Conservation (phyloP, 2,113 vertebrate species). For the Muscicapa adusta region DNA sequence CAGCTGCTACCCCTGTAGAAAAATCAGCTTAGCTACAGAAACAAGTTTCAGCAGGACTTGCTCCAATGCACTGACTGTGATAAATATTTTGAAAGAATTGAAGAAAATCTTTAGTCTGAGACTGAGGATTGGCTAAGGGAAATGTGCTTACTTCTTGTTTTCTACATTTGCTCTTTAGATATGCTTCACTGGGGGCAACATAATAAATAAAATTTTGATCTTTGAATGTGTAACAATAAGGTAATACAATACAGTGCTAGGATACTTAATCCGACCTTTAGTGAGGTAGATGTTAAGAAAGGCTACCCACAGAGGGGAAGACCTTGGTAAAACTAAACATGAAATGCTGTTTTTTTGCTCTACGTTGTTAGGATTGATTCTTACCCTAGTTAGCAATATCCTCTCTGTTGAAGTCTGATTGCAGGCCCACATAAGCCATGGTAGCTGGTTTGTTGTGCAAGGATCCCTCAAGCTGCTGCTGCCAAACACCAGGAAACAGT, state of each 20-base stretch:
- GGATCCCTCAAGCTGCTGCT: not conserved
- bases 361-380: not conserved
- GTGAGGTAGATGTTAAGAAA: not conserved
- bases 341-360: not conserved
- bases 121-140: not conserved
- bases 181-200: not conserved
- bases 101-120: not conserved
- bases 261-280: not conserved
- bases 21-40: not conserved
- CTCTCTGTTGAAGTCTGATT: not conserved
- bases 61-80: not conserved
- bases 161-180: not conserved
- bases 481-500: not conserved
- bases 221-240: not conserved
- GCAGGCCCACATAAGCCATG: not conserved
- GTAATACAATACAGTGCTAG: not conserved
- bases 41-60: not conserved
- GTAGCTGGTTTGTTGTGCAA: not conserved
- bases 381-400: not conserved
- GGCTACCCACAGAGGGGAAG: not conserved
- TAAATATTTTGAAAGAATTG: not conserved
- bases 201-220: not conserved
- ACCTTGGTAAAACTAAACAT: not conserved
- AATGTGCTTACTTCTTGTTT: not conserved
- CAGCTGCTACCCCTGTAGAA: not conserved